A percentile compares a stretch with the other conserved stretches of the same genome.
Evolutionary conservation across 1,140 invertebrate species (phyloP).

Genomic region (Drosophila rufa): DNA sequence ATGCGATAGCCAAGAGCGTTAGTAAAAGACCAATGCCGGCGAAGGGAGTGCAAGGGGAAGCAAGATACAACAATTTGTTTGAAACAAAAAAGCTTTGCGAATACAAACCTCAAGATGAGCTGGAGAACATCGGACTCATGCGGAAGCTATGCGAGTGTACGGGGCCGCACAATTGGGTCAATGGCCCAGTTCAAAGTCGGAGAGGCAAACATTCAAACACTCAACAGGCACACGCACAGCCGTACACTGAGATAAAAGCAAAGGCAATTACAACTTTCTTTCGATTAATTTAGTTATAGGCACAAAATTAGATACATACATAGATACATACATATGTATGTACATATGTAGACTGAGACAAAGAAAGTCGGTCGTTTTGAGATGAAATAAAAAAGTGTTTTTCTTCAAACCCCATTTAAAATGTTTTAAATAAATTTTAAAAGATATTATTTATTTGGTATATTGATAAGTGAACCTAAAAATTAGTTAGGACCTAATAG

Average conservation of each 20-base stretch:
- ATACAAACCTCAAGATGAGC: constrained; percentile 7
- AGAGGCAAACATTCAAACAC: constrained; percentile 1
- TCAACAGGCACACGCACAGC: constrained; percentile 3
- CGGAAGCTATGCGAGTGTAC: constrained; percentile 31
- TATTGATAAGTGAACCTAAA: no score
- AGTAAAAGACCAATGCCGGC: constrained; percentile 23
- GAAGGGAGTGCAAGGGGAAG: constrained; percentile 18
- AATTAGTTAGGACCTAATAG: no score
- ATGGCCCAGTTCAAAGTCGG: constrained; percentile 70
- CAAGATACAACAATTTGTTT: constrained; percentile 36
- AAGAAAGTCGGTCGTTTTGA: no score
- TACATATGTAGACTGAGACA: no score
- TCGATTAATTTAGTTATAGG: no score
- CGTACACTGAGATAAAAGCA: background rate
- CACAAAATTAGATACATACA: no score
- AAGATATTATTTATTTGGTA: no score
- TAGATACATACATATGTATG: no score
- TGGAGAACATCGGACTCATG: constrained; percentile 14
- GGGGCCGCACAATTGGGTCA: constrained; percentile 58
- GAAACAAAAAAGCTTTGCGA: constrained; percentile 17
- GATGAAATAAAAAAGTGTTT: no score
- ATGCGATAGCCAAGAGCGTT: constrained; percentile 32
- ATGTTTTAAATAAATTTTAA: no score
- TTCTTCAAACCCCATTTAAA: no score
- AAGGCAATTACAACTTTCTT: background rate